A percentile compares a stretch with the other conserved stretches of the same genome.
Conservation (phyloP, 1,140 invertebrate species). For the Drosophila azteca region DNA sequence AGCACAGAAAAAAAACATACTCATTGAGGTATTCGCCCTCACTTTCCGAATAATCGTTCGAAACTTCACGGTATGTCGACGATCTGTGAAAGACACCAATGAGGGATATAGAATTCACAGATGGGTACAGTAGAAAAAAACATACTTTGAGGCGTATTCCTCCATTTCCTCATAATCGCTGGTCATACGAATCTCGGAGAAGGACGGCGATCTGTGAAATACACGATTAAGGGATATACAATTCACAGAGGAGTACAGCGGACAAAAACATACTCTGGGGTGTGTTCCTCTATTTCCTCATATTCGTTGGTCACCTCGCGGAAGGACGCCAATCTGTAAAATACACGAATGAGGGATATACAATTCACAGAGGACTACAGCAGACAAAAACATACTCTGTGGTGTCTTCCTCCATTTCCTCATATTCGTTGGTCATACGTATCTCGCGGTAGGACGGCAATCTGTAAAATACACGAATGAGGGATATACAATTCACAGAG, state of each 20-base stretch:
- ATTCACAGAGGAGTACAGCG: no score
- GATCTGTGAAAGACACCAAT: conserved; percentile 16
- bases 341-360: no score
- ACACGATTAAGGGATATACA: conserved; percentile 18
- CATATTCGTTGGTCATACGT: conserved; percentile 60
- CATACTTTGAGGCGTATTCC: conserved; percentile 64
- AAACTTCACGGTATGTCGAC: conserved; percentile 30
- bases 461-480: no score
- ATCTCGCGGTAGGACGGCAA: background rate
- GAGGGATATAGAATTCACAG: background rate
- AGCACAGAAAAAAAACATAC: no score
- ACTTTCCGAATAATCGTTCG: no score
- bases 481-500: background rate
- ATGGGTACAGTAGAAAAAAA: background rate
- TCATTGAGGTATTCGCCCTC: no score
- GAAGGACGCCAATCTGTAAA: background rate
- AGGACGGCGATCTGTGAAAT: no score
- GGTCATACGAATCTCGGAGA: conserved; percentile 4
- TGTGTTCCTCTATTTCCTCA: background rate
- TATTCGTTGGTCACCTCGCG: conserved; percentile 58
- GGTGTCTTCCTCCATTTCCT: background rate
- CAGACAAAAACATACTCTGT: background rate
- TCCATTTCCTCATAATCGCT: conserved; percentile 63
- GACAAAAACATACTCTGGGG: background rate
- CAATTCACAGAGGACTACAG: background rate